A percentile compares a stretch with the other conserved stretches of the same genome.
Conservation (phyloP, 2,113 vertebrate genomes). For the Protomyctophum bolini region DNA sequence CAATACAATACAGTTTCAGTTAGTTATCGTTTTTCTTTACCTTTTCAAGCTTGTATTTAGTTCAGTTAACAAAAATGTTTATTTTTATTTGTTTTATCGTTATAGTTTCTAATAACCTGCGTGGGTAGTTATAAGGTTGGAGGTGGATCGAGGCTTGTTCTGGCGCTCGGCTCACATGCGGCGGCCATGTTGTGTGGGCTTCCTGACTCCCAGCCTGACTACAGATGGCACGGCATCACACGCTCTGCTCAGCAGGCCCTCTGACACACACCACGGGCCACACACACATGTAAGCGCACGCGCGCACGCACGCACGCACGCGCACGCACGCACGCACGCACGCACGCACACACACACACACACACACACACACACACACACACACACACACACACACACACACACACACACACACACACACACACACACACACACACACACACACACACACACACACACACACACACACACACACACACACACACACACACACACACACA, state of each 20-base stretch:
- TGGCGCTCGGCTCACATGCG: conserved; percentile 56
- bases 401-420: too few species aligned
- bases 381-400: neutral
- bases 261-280: conserved; percentile 61
- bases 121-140: conserved; percentile 1
- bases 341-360: conserved; percentile 17
- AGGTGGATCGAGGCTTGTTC: conserved; percentile 35
- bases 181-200: conserved; percentile 79
- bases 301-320: neutral
- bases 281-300: conserved; percentile 41
- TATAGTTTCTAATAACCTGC: too few species aligned
- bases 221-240: conserved; percentile 78
- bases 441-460: neutral
- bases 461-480: conserved; percentile 3
- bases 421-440: neutral
- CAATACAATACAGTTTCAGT: too few species aligned
- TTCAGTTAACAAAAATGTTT: too few species aligned
- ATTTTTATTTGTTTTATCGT: too few species aligned
- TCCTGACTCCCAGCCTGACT: conserved; percentile 79
- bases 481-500: conserved; percentile 7
- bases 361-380: conserved; percentile 8
- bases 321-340: conserved; percentile 38
- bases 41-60: too few species aligned
- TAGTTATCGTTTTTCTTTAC: too few species aligned
- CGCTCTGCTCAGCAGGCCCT: conserved; percentile 60